Percentiles rank a stretch among this genome's conserved stretches.
These are phyloP conservation scores for Halesus radiatus DNA, from an alignment of 1,140 invertebrate genomes.

Conservation along the genomic window DNA sequence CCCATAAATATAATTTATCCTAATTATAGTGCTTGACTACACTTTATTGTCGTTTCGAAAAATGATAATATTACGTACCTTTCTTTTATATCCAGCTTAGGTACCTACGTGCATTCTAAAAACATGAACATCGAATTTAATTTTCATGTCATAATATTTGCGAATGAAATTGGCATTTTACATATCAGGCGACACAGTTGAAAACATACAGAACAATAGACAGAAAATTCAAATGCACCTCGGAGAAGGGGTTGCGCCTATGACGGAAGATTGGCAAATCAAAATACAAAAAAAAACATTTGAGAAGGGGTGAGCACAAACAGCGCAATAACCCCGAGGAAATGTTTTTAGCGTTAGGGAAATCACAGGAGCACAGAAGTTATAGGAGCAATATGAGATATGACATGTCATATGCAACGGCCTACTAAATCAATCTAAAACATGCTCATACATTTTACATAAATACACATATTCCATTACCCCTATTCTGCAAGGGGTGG, in stretches of 20 bases:
- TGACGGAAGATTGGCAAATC: neutral
- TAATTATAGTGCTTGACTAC: no score
- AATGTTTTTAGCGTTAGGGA: constrained; percentile 15
- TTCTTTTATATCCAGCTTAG: no score
- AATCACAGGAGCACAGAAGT: neutral
- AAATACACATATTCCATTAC: constrained; percentile 46
- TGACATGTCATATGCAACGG: constrained; percentile 44
- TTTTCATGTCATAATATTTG: no score
- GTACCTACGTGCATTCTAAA: no score
- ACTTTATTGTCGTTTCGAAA: no score
- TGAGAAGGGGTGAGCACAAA: constrained; percentile 21
- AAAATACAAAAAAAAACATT: neutral
- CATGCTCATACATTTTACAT: constrained; percentile 54
- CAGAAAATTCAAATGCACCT: neutral
- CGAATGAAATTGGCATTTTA: neutral
- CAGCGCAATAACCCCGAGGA: constrained; percentile 6
- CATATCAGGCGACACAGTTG: neutral
- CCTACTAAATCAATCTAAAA: constrained; percentile 55
- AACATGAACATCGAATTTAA: no score
- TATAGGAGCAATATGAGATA: constrained; percentile 39
- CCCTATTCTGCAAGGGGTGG: neutral
- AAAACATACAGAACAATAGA: neutral
- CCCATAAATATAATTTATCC: no score
- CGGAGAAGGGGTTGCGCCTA: neutral
- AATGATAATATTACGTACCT: no score